Percentiles rank a stretch among this genome's conserved stretches.
phyloP scores from a whole-genome alignment of 2,113 vertebrate species.

The Emydura subglobosa region DNA sequence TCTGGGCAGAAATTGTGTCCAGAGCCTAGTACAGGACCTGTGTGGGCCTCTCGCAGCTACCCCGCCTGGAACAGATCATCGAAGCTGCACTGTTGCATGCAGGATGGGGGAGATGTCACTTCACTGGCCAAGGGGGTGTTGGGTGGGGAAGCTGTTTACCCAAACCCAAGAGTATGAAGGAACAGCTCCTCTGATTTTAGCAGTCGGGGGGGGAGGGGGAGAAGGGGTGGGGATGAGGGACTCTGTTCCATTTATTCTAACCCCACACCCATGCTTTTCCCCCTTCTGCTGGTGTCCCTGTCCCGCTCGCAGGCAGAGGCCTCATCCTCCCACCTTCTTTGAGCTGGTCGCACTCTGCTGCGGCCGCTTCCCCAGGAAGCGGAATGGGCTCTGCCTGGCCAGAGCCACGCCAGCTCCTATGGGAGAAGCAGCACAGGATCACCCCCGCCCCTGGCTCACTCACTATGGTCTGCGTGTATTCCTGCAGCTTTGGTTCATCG shows the following conservation, averaged over 20 bases:
- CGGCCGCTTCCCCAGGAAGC: not conserved
- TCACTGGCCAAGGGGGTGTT: not conserved
- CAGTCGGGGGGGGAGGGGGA: not conserved
- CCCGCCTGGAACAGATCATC: too few species aligned
- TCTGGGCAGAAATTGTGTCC: not conserved
- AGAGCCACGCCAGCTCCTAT: not conserved
- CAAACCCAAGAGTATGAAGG: not conserved
- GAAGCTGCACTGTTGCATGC: not conserved
- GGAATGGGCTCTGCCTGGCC: accelerated
- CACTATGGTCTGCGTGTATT: conserved; percentile 97
- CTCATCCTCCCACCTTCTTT: not conserved
- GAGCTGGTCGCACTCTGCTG: not conserved
- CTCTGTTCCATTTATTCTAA: too few species aligned
- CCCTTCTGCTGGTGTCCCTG: not conserved
- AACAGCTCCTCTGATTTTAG: not conserved
- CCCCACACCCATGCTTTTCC: not conserved
- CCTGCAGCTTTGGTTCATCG: conserved; percentile 92
- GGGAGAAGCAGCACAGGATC: too few species aligned
- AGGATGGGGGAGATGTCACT: not conserved
- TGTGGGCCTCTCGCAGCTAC: not conserved
- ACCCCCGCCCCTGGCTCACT: conserved; percentile 54
- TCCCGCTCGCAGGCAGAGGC: not conserved
- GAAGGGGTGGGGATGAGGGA: too few species aligned
- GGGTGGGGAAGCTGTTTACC: not conserved
- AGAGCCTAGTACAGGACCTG: not conserved